These are phyloP conservation scores for Phymastichus coffea DNA, from an alignment of 1,140 invertebrate species.

Conservation along the genomic window DNA sequence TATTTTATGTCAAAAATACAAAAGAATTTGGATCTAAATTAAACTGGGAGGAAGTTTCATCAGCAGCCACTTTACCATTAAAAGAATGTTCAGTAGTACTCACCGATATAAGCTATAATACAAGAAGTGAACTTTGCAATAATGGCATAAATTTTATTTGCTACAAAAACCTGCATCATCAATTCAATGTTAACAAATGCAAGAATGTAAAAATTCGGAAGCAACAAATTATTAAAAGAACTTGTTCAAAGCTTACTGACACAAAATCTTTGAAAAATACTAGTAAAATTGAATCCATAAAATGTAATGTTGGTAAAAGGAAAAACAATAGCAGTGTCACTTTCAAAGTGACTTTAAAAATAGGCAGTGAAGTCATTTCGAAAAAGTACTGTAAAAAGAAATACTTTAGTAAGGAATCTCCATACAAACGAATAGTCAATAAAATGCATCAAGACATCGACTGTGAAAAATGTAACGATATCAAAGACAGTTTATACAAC, in stretches of 20 bases:
- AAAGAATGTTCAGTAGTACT: constrained; percentile 38
- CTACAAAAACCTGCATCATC: constrained; percentile 1
- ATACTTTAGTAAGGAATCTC: constrained; percentile 27
- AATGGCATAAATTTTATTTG: background rate
- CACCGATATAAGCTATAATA: constrained; percentile 28
- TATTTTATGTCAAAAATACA: background rate
- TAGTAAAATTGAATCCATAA: too few relatives aligned
- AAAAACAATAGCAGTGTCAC: background rate
- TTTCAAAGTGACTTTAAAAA: constrained; percentile 29
- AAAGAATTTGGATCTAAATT: background rate
- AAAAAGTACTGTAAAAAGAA: constrained; percentile 30
- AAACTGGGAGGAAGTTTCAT: background rate
- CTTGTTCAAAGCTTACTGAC: background rate
- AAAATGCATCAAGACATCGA: background rate
- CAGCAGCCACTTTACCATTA: background rate
- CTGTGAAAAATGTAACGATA: background rate
- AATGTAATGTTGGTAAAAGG: background rate
- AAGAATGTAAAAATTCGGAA: background rate
- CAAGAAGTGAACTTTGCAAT: constrained; percentile 26
- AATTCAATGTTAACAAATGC: background rate
- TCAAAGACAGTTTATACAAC: background rate
- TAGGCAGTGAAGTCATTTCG: constrained; percentile 30
- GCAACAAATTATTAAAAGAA: background rate
- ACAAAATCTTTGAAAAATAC: too few relatives aligned
- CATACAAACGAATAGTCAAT: background rate